Conservation (phyloP, 2,888 invertebrate genomes). For the Nemurella pictetii region DNA sequence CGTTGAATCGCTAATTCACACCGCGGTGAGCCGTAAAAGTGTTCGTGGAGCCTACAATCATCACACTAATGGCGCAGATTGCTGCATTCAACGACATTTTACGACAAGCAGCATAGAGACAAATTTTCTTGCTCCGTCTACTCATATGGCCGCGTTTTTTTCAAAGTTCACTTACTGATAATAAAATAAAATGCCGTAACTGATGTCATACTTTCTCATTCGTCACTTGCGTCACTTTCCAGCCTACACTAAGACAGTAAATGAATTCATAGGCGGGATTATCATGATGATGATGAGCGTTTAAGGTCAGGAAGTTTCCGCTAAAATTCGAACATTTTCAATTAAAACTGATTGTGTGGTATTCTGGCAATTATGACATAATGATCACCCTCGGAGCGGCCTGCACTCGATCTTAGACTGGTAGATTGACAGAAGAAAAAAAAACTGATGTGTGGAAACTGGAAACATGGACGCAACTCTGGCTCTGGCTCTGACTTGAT, state of each 20-base stretch:
- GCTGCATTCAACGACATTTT: too few relatives aligned
- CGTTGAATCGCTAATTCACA: too few relatives aligned
- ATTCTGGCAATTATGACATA: background rate
- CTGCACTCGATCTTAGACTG: background rate
- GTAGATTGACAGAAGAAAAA: background rate
- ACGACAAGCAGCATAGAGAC: too few relatives aligned
- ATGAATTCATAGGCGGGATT: slow-evolving; percentile 9
- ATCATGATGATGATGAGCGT: slow-evolving; percentile 2
- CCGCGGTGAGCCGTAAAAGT: too few relatives aligned
- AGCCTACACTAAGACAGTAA: background rate
- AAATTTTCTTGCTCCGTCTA: slow-evolving; percentile 32
- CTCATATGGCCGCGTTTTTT: background rate
- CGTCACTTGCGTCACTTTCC: slow-evolving; percentile 5
- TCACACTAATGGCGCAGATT: too few relatives aligned
- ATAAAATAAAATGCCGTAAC: background rate
- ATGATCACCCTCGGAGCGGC: background rate
- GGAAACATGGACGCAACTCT: too few relatives aligned
- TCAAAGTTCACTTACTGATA: background rate
- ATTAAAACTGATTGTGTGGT: slow-evolving; percentile 3
- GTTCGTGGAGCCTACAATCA: too few relatives aligned
- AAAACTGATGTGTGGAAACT: background rate
- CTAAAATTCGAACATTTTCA: slow-evolving; percentile 2
- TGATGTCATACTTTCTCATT: slow-evolving; percentile 1
- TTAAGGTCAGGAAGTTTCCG: slow-evolving; percentile 16
- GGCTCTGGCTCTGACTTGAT: background rate